Conservation (phyloP, 2,797 vertebrate genomes). For the Chelmon rostratus region DNA sequence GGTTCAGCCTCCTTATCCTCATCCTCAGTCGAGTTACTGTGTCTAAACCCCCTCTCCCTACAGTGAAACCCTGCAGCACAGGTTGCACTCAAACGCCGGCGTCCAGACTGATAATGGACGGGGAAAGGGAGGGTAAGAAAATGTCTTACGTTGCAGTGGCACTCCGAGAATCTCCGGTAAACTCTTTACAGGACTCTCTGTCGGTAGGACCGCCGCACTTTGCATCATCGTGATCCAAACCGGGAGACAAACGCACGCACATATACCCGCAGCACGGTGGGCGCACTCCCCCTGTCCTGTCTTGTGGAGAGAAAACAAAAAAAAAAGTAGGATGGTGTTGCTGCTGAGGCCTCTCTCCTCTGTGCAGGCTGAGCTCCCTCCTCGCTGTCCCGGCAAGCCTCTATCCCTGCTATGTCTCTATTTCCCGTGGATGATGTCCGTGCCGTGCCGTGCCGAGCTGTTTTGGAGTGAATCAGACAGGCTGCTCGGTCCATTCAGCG, state of each 20-base stretch:
- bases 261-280: conserved; percentile 81
- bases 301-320: conserved; percentile 57
- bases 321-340: conserved; percentile 49
- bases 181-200: conserved; percentile 96
- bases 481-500: conserved; percentile 94
- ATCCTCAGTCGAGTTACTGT: conserved; percentile 41
- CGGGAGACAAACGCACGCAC: conserved; percentile 78
- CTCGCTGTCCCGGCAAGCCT: conserved; percentile 60
- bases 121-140: neutral
- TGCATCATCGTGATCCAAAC: conserved; percentile 94
- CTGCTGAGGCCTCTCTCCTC: conserved; percentile 52
- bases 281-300: conserved; percentile 81
- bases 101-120: conserved; percentile 73
- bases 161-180: conserved; percentile 97
- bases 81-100: conserved; percentile 55
- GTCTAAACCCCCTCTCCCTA: conserved; percentile 28
- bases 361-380: conserved; percentile 34
- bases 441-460: conserved; percentile 76
- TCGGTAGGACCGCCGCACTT: conserved; percentile 93
- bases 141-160: conserved; percentile 97
- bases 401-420: conserved; percentile 52
- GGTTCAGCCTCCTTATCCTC: conserved; percentile 26
- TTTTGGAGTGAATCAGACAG: conserved; percentile 87
- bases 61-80: conserved; percentile 67
- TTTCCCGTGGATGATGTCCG: conserved; percentile 73